Base-by-base conservation (phyloP, 2,888 invertebrate genomes). In the Eristalis intricaria region DNA sequence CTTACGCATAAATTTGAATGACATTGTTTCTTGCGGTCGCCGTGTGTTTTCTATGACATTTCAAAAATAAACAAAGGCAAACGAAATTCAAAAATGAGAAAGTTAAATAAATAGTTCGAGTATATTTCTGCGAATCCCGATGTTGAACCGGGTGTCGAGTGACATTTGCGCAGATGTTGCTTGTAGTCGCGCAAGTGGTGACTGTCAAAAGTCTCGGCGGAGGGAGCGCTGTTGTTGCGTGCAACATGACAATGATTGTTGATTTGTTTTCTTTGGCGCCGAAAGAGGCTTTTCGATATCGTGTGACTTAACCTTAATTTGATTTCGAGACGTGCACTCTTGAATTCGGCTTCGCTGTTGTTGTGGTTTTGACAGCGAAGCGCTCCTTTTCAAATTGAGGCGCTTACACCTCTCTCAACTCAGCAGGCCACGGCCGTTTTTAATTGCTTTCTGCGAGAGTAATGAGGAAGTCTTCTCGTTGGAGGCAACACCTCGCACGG, bases 1-100 rank as follows among this genome's bases (percentile, higher is more conserved):
- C 68, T 68, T 63, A 7, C 22, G 58, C 29, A 60, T 66, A 32
- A 68, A 71, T 65, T 40, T 71, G 19, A 60, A 65, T 60, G 32
- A 68, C 26, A 58, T 68, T 68, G 40, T 38, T n/a, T 60, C 40
- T 58, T 29, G 15, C 60, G 50, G 19, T n/a, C n/a, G 15, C 43
- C 7, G 43, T 43, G 43, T 50, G 50, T 50, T n/a, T 50, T 50
- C 50, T 50, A 50, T 50, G 50, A 50, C 50, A 50, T 50, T 50
- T 50, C 50, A 50, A 50, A 50, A 50, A 19, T 50, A 19, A 19
- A 50, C 50, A 50, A 50, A 50, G 19, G 8, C n/a, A 50, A 50
- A 38, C 38, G 13, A 38, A 13, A 38, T 13, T 38, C 8, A 2
- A 50, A 50, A 50, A 50, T 50, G 50, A 50, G 50, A 50, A 50